A percentile compares a stretch with the other conserved stretches of the same genome.
Conservation (phyloP, 2,113 vertebrate species). For the Protobothrops flavoviridis region DNA sequence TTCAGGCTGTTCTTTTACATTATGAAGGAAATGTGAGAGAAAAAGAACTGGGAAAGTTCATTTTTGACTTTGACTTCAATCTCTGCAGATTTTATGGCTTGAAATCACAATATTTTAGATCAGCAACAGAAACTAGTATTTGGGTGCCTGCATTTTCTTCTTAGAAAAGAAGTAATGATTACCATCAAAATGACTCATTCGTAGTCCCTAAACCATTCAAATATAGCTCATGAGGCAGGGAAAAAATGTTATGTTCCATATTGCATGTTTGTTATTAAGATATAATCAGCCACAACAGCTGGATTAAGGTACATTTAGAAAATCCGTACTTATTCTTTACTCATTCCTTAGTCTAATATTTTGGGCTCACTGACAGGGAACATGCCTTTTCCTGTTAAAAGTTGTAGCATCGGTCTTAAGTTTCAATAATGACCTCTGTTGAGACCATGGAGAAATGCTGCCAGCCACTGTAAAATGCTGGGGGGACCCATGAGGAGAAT, state of each 20-base stretch:
- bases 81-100: slow-evolving; percentile 45
- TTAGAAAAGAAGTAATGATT: slow-evolving; percentile 38
- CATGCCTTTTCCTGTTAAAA: neutral
- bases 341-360: neutral
- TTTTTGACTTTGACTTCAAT: slow-evolving; percentile 52
- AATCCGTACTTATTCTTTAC: neutral
- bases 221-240: neutral
- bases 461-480: neutral
- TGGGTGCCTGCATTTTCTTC: slow-evolving; percentile 32
- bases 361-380: neutral
- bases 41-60: slow-evolving; percentile 54
- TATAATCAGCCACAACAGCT: slow-evolving; percentile 27
- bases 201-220: slow-evolving; percentile 30
- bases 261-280: slow-evolving; percentile 36
- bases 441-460: neutral
- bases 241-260: neutral
- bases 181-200: slow-evolving; percentile 20
- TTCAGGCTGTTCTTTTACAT: slow-evolving; percentile 55
- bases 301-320: neutral
- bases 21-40: slow-evolving; percentile 63
- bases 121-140: slow-evolving; percentile 54
- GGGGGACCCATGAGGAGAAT: neutral
- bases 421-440: neutral
- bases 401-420: too few relatives aligned
- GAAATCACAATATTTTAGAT: slow-evolving; percentile 35